Evolutionary conservation across 1,140 invertebrate genomes (phyloP), one percentile per base, ranked within the genome.

Genomic region (silkworm (Bombyx mori)): DNA sequence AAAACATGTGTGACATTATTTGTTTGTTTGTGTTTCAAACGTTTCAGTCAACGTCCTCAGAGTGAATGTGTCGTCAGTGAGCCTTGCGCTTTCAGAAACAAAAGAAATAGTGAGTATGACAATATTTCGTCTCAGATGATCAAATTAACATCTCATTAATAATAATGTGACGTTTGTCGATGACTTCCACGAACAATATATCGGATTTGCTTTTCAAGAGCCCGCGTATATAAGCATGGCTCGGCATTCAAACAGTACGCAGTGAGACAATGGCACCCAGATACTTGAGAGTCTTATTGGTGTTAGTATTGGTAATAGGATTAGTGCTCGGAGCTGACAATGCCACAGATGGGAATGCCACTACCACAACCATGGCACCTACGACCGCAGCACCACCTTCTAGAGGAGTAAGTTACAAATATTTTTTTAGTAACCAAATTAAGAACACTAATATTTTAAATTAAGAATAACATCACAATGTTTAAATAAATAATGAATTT

Each of bases 191-290:
- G 44, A 18, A 65, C 58, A 67, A 73, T 56, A 8, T 12, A 47
- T 47, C 43, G 10, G 68, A 65, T 67, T 60, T 68, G 69, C 63
- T 42, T 66, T 66, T 77, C 57, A 69, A 55, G 51, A 57, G 44
- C 5, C 12, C 12, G 48, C 54, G 57, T 73, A 71, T 73, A 77
- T 70, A 73, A 62, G 67, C 59, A 63, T 64, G 44, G 22, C 49
- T 56, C 51, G 42, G 50, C 51, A 60, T 52, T 58, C 46, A 56
- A 49, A 55, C 54, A 55, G 44, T 47, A 45, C 0, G 12, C 8
- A 42, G 50, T 35, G 57, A 35, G 26, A 62, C 22, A 43, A 72
- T 72, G 69, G 57, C 56, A 12, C 69, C 63, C 26, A 51, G 63
- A 35, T 46, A 47, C 49, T 53, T 74, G 44, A 49, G 55, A 49